Evolutionary conservation across 2,888 invertebrate genomes (phyloP).

Genomic region (Athalia rosae): DNA sequence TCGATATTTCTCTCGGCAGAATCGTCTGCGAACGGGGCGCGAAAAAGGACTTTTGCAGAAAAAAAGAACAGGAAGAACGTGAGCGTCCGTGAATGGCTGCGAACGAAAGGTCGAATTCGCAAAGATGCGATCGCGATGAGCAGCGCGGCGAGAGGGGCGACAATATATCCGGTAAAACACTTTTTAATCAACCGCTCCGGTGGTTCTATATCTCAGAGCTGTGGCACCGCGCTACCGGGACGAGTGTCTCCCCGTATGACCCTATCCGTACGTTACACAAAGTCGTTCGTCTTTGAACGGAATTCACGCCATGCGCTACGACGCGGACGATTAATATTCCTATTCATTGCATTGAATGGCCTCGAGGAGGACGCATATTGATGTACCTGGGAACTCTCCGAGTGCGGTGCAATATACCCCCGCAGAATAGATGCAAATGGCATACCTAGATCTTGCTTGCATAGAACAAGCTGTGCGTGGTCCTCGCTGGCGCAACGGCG

Average conservation of each 20-base stretch:
- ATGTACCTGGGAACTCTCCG: slow-evolving; percentile 18
- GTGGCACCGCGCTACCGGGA: not conserved
- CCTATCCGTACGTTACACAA: not conserved
- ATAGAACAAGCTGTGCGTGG: slow-evolving; percentile 46
- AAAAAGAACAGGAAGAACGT: too few relatives aligned
- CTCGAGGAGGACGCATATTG: slow-evolving; percentile 39
- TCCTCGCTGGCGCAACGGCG: not conserved
- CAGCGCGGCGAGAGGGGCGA: not conserved
- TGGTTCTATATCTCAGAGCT: not conserved
- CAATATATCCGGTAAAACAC: slow-evolving; percentile 28
- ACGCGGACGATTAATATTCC: slow-evolving; percentile 37
- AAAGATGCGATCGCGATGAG: not conserved
- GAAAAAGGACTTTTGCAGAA: too few relatives aligned
- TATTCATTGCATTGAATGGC: slow-evolving; percentile 44
- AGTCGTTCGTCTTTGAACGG: slow-evolving; percentile 21
- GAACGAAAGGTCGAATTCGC: not conserved
- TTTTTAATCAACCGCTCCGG: slow-evolving; percentile 20
- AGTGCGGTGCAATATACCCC: slow-evolving; percentile 32
- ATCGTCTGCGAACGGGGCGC: too few relatives aligned
- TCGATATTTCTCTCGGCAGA: too few relatives aligned
- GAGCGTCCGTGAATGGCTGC: too few relatives aligned
- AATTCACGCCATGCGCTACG: slow-evolving; percentile 8
- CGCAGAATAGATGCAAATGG: slow-evolving; percentile 57
- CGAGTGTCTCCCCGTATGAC: not conserved
- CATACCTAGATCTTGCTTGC: slow-evolving; percentile 55